Evolutionary conservation across 2,888 invertebrate genomes (phyloP).

Genomic region (Pogonocherus hispidulus): DNA sequence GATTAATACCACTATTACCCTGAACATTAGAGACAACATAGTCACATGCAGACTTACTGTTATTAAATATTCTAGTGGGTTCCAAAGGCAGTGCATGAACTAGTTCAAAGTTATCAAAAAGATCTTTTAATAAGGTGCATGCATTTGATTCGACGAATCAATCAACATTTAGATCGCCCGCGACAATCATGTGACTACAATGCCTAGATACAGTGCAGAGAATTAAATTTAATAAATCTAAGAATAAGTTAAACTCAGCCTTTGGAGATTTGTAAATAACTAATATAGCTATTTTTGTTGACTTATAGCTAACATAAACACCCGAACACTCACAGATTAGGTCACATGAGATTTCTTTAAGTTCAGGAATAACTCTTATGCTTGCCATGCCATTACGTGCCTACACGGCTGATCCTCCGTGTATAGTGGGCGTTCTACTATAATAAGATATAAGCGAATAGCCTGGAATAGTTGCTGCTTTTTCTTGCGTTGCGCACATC

Average conservation of each 20-base stretch:
- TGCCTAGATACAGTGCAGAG: not conserved
- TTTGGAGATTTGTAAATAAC: not conserved
- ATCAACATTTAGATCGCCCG: not conserved
- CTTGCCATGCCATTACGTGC: not conserved
- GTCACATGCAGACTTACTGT: not conserved
- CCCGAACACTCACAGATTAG: not conserved
- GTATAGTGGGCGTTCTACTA: not conserved
- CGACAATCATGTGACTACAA: constrained; percentile 2
- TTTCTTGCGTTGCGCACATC: not conserved
- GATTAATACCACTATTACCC: not conserved
- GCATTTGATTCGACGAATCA: not conserved
- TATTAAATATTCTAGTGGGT: constrained; percentile 3
- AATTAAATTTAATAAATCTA: not conserved
- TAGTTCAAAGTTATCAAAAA: not conserved
- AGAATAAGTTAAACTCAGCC: not conserved
- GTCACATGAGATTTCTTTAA: not conserved
- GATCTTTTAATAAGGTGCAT: not conserved
- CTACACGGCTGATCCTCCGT: not conserved
- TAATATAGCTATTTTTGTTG: not conserved
- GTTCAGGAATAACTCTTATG: not conserved
- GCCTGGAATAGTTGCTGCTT: not conserved
- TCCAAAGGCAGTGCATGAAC: constrained; percentile 4
- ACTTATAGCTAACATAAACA: not conserved
- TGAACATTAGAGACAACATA: not conserved
- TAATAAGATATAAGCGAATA: not conserved